Evolutionary conservation across 2,113 vertebrate species (phyloP).

Genomic region (Rhinopithecus roxellana): DNA sequence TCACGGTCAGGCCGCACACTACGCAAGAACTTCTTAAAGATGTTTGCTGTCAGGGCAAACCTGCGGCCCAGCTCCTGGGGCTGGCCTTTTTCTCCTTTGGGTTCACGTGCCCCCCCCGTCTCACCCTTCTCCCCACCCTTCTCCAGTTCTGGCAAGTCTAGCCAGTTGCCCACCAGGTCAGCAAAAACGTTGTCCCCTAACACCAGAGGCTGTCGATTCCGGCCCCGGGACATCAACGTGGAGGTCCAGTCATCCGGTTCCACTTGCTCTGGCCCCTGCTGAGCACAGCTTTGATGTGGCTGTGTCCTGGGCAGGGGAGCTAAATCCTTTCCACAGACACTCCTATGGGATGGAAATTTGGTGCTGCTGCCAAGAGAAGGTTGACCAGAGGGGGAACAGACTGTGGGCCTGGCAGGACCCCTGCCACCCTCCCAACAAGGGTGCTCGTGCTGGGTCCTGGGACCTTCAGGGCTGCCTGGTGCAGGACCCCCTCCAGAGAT

Average conservation of each 20-base stretch:
- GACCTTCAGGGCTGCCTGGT: conserved; percentile 53
- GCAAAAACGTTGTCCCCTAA: conserved; percentile 97
- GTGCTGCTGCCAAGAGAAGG: conserved; percentile 76
- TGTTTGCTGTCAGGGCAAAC: conserved; percentile 94
- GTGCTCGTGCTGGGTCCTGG: conserved; percentile 64
- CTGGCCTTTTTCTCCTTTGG: conserved; percentile 80
- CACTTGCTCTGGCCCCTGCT: background rate
- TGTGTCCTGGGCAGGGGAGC: background rate
- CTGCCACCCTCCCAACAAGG: conserved; percentile 67
- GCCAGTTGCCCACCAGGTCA: conserved; percentile 97
- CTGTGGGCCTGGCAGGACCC: conserved; percentile 74
- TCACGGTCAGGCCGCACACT: conserved; percentile 94
- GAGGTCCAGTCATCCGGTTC: conserved; percentile 95
- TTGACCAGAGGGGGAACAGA: conserved; percentile 75
- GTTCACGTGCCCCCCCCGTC: conserved; percentile 70
- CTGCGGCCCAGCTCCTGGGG: conserved; percentile 93
- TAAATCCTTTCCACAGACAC: background rate
- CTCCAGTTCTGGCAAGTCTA: conserved; percentile 95
- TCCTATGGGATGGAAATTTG: background rate
- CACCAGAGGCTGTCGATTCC: conserved; percentile 95
- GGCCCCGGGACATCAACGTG: conserved; percentile 93
- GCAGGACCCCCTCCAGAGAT: conserved; percentile 84
- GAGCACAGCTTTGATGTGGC: background rate
- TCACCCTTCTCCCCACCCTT: conserved; percentile 84
- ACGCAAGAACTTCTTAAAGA: conserved; percentile 96